These are phyloP conservation scores for Phaetusa simplex DNA, from an alignment of 2,113 vertebrate species.

Conservation along the genomic window DNA sequence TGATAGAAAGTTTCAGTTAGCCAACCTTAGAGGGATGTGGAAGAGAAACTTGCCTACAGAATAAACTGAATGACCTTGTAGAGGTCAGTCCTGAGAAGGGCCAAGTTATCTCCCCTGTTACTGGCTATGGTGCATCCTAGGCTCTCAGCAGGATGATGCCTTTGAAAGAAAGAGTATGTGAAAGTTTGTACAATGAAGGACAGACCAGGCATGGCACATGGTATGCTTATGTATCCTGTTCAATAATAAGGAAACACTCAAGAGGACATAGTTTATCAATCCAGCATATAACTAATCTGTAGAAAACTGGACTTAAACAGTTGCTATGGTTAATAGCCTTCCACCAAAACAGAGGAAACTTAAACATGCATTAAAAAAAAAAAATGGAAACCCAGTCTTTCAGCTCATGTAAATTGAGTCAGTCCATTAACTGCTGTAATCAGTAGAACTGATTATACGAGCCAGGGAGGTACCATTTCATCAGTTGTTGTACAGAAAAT, in stretches of 20 bases:
- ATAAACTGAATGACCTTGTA: background rate
- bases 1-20: constrained; percentile 20
- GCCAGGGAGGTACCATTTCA: background rate
- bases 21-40: background rate
- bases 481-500: background rate
- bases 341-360: background rate
- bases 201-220: background rate
- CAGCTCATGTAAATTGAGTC: constrained; percentile 4
- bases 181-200: background rate
- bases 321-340: background rate
- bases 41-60: background rate
- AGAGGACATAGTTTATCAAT: background rate
- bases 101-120: background rate
- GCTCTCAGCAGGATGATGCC: background rate
- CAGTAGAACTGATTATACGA: constrained; percentile 8
- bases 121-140: background rate
- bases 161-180: background rate
- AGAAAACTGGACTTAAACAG: background rate
- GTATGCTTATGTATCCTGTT: background rate
- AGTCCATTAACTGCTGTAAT: constrained; percentile 33
- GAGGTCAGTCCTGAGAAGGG: background rate
- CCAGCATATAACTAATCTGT: background rate
- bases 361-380: background rate
- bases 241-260: background rate
- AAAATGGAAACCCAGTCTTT: background rate